A percentile compares a stretch with the other conserved stretches of the same genome.
Conservation (phyloP, 2,113 vertebrate genomes). For the Tilapia sparmanii region DNA sequence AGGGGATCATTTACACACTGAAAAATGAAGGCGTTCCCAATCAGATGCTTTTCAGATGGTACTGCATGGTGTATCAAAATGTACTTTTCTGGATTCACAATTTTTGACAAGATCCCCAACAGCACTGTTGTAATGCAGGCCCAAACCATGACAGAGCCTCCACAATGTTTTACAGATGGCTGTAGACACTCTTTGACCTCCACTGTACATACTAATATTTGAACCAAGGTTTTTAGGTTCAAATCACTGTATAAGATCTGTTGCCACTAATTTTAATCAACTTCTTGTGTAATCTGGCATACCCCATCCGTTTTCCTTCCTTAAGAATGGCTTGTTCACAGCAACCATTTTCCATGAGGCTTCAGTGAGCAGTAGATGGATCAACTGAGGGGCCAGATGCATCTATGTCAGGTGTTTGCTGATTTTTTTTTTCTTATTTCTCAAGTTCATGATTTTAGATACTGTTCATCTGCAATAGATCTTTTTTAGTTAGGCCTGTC, state of each 20-base stretch:
- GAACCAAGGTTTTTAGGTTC: neutral
- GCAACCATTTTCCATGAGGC: neutral
- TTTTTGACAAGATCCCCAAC: neutral
- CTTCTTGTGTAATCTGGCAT: neutral
- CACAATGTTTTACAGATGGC: neutral
- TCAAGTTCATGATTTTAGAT: neutral
- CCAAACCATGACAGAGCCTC: neutral
- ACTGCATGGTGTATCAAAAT: neutral
- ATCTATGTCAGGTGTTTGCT: neutral
- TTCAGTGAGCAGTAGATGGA: neutral
- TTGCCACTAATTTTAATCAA: neutral
- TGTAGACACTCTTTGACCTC: neutral
- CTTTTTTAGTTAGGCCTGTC: neutral
- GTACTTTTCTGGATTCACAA: neutral
- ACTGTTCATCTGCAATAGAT: neutral
- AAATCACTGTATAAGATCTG: neutral
- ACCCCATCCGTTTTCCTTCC: neutral
- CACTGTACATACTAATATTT: neutral
- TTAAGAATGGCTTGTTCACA: neutral
- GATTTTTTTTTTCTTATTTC: neutral
- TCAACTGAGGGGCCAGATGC: neutral
- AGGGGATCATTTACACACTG: too few species aligned
- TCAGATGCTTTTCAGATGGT: neutral
- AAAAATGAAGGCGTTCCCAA: neutral
- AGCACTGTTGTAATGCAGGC: neutral